Conservation (phyloP, 2,113 vertebrate genomes). For the Meleagris gallopavo region DNA sequence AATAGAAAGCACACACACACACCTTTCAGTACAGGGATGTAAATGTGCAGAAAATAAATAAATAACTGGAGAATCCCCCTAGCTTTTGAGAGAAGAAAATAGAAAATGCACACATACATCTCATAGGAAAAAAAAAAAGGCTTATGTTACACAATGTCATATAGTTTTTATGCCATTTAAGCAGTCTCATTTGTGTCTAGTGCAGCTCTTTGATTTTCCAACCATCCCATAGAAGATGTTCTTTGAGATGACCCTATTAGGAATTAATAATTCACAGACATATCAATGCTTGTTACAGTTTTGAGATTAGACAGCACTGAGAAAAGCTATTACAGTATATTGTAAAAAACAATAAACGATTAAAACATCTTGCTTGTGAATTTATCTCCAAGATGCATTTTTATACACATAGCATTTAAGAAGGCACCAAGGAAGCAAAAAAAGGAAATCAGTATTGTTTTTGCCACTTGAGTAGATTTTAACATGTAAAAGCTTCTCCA, state of each 20-base stretch:
- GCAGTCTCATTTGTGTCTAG: conserved; percentile 2
- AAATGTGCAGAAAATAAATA: neutral
- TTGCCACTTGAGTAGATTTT: neutral
- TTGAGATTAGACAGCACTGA: conserved; percentile 29
- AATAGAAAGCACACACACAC: neutral
- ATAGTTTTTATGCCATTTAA: neutral
- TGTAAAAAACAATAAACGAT: neutral
- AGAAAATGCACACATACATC: neutral
- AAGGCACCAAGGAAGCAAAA: neutral
- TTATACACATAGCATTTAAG: neutral
- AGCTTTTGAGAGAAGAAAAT: neutral
- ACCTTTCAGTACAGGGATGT: neutral
- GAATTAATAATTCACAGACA: conserved; percentile 60
- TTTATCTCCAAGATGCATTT: neutral
- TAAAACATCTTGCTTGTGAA: neutral
- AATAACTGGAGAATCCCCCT: neutral
- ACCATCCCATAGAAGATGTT: conserved; percentile 7
- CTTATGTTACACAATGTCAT: neutral
- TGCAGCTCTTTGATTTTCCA: conserved; percentile 12
- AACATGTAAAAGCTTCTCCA: neutral
- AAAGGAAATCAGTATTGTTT: neutral
- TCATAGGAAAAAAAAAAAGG: neutral
- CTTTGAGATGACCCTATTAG: conserved; percentile 3
- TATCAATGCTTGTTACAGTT: neutral
- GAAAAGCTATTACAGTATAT: conserved; percentile 36